Evolutionary conservation across 92 coral and sea anemone species (phyloP), one percentile per base, ranked within the genome.

Genomic region (Porites lobata): DNA sequence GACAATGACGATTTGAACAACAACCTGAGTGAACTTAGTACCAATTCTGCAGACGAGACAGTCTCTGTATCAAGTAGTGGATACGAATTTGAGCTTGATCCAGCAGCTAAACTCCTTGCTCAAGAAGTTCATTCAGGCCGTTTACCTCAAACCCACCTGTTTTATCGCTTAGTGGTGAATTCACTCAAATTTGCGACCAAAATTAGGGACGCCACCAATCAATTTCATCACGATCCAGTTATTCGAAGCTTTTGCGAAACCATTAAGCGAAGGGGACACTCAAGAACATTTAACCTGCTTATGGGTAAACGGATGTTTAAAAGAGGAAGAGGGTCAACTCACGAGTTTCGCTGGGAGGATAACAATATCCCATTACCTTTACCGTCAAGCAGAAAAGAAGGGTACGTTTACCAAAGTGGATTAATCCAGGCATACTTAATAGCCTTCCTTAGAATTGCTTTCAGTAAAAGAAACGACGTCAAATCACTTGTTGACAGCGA

Each of bases 121-220:
- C 72, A 78, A 26, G 83, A 81, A 67, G 76, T 81, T 4, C 75
- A 54, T 52, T 81, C 75, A 12, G 85, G 85, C 15, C 50, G 76
- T 12, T 76, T 81, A 12, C 63, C 85, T 9, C 76, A 22, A 43
- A 8, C 7, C 1, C 85, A 81, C 53, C 47, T 81, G 18, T 69
- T 81, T 53, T 59, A 81, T 81, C 76, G 75, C 61, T 65, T 81
- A n/a, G 64, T 81, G 15, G 6, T 20, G 8, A 47, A 72, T 9
- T 18, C 76, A 8, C 76, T 72, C 19, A 72, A 72, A 24, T 72
- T 47, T 50, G 76, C 76, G 6, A 72, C 57, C 50, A 26, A 72
- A 72, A 72, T 72, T 4, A 59, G 76, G 7, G 52, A 72, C 9
- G 11, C 76, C 24, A 47, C 22, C 1, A 72, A 72, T 17, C 58